Base-by-base conservation (phyloP, 2,888 invertebrate genomes). In the Drosophila kanekoi region DNA sequence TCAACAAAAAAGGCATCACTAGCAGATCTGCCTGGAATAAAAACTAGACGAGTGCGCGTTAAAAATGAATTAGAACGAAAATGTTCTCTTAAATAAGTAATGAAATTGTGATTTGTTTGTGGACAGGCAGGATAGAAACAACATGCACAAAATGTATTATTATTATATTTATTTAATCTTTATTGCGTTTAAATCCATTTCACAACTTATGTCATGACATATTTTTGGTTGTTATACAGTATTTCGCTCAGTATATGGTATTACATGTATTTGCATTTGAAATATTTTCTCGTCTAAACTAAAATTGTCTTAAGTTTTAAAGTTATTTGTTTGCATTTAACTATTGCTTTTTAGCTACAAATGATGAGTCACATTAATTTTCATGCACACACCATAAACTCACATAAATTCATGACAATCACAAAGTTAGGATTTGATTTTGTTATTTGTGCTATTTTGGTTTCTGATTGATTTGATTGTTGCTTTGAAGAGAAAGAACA, bases 351-450 rank as follows among this genome's bases (percentile, higher is more conserved):
- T 79, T 74, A 75, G 58, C 75, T 79, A 74, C 44, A 66, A 47
- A 64, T 48, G 18, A 53, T 53, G 64, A 47, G 23, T 62, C 61
- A 57, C 53, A 75, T 76, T 14, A 58, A 80, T 62, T 82, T 68
- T 53, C 72, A 73, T 59, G 20, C 60, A 71, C 57, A 80, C 48
- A 65, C 68, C 57, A 80, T 51, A 63, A 62, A 64, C 72, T 72
- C 60, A 77, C 83, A 77, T 88, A 83, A 88, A 86, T 88, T 83
- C 86, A 65, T 88, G 83, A 79, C 72, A 88, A 83, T 83, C 83
- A 83, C 83, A 83, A 83, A 88, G 77, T 88, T 88, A 72, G 88
- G 71, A 77, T 85, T 88, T 86, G 77, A 74, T 79, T 82, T 85
- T 45, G 47, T 59, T 79, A 77, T 35, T 45, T 52, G 14, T 65